Evolutionary conservation across 2,113 vertebrate genomes (phyloP), one percentile per base, ranked within the genome.

Genomic region (Psophia crepitans): DNA sequence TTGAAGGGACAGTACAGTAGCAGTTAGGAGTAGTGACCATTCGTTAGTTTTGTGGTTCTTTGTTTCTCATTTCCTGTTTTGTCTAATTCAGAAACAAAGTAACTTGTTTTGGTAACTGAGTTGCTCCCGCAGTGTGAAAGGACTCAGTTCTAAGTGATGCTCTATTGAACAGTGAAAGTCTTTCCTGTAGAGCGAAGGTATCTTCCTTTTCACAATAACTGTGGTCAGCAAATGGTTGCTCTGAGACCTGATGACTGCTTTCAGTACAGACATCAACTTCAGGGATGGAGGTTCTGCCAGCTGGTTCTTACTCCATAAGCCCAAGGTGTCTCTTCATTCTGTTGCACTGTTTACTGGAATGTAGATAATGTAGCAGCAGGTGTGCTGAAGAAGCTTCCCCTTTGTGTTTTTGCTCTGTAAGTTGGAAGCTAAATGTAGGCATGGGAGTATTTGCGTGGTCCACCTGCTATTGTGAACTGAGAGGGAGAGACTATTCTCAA

Each of bases 231-330:
- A 24, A 8, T 19, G 30, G 15, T 49, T 70, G 19, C 60, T 9
- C 0, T 5, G 7, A 54, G 35, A n/a, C 6, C 11, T 49, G 0
- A 33, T 48, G 39, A 30, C 54, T 32, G 14, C 48, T 75, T 58
- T 58, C 26, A 3, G 46, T 39, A 13, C 26, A n/a, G 28, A 18
- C 23, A n/a, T 19, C 61, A 54, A 1, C n/a, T 32, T 66, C 35
- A 76, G 81, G 68, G 27, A 3, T 35, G 49, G 51, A 41, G 24
- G 14, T 60, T 81, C n/a, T 95, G 60, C 69, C 30, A 37, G 8
- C 30, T 84, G 63, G 2, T 71, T 71, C 82, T 60, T 84, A 7
- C 2, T 64, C 26, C 64, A 0, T 30, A 53, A 81, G 16, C 24
- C 64, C 28, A 30, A 44, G 6, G 8, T 60, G 6, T 37, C 21